phyloP scores from a whole-genome alignment of 2,888 invertebrate species.

The Tenthredo amoena region DNA sequence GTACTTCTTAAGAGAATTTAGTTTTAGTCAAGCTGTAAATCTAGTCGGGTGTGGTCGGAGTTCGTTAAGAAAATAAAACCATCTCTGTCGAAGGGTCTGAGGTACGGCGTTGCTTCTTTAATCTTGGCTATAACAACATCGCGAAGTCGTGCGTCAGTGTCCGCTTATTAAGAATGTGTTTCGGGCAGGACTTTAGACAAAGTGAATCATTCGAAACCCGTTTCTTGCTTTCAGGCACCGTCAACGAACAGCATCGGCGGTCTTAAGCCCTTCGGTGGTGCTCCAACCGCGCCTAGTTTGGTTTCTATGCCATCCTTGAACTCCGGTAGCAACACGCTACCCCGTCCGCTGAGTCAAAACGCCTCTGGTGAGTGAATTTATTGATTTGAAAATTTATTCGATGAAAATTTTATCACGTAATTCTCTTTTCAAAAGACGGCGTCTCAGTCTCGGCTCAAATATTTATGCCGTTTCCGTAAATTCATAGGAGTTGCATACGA shows the following conservation, averaged over 20 bases:
- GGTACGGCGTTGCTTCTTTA: constrained; percentile 30
- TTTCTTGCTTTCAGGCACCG: constrained; percentile 66
- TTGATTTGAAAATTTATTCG: background rate
- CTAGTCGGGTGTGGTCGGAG: background rate
- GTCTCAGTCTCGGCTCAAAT: background rate
- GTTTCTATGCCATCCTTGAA: constrained; percentile 68
- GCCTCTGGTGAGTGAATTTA: constrained; percentile 73
- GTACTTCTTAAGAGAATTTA: background rate
- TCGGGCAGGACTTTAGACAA: constrained; percentile 16
- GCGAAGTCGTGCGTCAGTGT: constrained; percentile 36
- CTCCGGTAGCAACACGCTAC: constrained; percentile 71
- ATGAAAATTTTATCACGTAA: background rate
- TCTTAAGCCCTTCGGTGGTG: constrained; percentile 74
- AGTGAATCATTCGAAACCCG: constrained; percentile 46
- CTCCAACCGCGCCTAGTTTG: constrained; percentile 68
- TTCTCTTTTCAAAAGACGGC: background rate
- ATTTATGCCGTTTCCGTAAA: background rate
- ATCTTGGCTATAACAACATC: constrained; percentile 11
- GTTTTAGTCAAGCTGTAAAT: background rate
- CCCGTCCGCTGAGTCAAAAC: constrained; percentile 74
- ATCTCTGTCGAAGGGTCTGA: background rate
- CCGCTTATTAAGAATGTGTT: constrained; percentile 42
- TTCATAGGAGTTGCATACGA: background rate
- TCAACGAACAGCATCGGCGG: constrained; percentile 72
- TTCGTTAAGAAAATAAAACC: background rate